Base-by-base conservation (phyloP, 2,113 vertebrate genomes). In the Porphyrio hochstetteri region DNA sequence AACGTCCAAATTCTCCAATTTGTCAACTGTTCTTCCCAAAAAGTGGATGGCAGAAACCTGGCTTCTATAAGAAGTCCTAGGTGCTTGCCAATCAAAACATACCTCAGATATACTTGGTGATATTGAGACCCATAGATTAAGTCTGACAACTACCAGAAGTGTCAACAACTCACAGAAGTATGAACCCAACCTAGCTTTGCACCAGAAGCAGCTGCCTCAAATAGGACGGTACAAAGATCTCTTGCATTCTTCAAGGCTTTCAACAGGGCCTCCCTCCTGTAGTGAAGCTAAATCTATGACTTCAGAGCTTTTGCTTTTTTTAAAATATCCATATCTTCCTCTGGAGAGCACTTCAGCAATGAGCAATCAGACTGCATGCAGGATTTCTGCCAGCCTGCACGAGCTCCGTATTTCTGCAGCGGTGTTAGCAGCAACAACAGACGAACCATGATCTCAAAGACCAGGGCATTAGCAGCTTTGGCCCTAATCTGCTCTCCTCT, bases 401-500 rank as follows among this genome's bases (percentile, higher is more conserved):
- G 9, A 90, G 72, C 76, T 83, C 0, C 0, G 72, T 61, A 77
- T 83, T 92, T 72, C 79, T 90, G 82, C 76, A 86, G 80, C 82
- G 87, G 27, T 6, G 10, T 46, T 72, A 86, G 64, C 61, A 93
- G 57, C 60, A 61, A 25, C 67, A n/a, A 75, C 13, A 16, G 88
- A 76, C 2, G 9, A 85, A 40, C 68, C 7, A 9, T n/a, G 50
- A 77, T 36, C 4, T 0, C 40, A 2, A 21, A 85, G 86, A 70
- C 0, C 27, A 50, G 44, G 71, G 64, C 76, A 86, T 90, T 63
- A 86, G 59, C 59, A 90, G 76, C 64, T 82, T 88, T 63, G 50
- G 60, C 90, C 81, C n/a, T 86, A 86, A 94, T 77, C 88, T 74
- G 55, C 55, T 93, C 82, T 80, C 56, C 50, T 55, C 68, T 86